These are phyloP conservation scores for Hydrozoanthus tunicans DNA, from an alignment of 64 coral and sea anemone genomes.

Conservation along the genomic window DNA sequence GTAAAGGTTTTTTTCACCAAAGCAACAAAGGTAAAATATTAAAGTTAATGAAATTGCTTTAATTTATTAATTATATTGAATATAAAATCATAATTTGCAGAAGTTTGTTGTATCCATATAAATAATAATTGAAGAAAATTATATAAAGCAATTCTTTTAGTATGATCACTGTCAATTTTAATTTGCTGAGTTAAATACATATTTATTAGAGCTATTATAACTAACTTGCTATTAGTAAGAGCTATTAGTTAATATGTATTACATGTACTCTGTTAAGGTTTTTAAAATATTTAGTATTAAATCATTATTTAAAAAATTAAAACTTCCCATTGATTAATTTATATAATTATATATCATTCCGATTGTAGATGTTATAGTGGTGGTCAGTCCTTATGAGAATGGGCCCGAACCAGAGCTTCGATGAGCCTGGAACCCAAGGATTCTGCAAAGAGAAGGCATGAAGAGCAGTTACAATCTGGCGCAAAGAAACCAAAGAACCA, in stretches of 20 bases:
- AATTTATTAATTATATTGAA: not conserved
- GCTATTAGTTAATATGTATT: too few species aligned
- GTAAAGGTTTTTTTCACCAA: too few species aligned
- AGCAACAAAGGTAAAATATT: too few species aligned
- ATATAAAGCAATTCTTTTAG: not conserved
- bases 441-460: not conserved
- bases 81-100: not conserved
- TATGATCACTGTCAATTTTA: not conserved
- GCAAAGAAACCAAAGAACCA: constrained; percentile 32
- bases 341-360: not conserved
- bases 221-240: not conserved
- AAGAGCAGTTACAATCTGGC: not conserved
- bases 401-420: not conserved
- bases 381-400: constrained; percentile 10
- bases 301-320: not conserved
- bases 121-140: not conserved
- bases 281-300: too few species aligned
- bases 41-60: too few species aligned
- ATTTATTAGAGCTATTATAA: not conserved
- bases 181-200: constrained; percentile 2
- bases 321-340: not conserved
- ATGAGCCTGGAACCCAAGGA: not conserved
- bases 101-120: not conserved
- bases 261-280: too few species aligned
- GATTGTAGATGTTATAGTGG: constrained; percentile 11